Base-by-base conservation (phyloP, 2,888 invertebrate species). In the Neoascia interrupta region DNA sequence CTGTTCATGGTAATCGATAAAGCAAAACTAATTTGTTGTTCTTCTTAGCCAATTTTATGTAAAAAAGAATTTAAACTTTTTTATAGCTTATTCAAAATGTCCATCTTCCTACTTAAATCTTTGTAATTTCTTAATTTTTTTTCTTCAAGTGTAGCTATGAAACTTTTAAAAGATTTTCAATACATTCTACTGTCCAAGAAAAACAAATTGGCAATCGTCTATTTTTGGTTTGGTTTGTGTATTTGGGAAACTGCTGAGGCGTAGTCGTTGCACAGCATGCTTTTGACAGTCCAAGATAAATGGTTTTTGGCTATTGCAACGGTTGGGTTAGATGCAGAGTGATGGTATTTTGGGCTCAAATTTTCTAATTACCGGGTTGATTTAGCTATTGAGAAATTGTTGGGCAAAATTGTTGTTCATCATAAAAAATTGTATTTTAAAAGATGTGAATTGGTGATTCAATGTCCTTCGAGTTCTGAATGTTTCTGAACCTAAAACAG, bases 1-100 rank as follows among this genome's bases (percentile, higher is more conserved):
- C 61, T 21, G 47, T 21, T 6, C 49, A 39, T 23, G 66, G 73
- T 16, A 79, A 79, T 13, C 61, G 73, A 73, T 79, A 11, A 61
- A 19, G n/a, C 3, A 54, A 21, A 13, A 10, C 1, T 6, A n/a
- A n/a, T n/a, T 1, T n/a, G 6, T 34, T 6, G 11, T n/a, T 45
- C 23, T 23, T 8, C 39, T 53, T 34, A 26, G 75, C 75, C 63
- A 75, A 70, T 56, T 69, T 63, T 63, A 49, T 23, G 28, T 26
- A 36, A 53, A n/a, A n/a, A n/a, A n/a, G n/a, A n/a, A n/a, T n/a
- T n/a, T n/a, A n/a, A n/a, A n/a, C n/a, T 15, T 39, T 45, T 43
- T 54, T 37, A 51, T 51, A 51, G 16, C 56, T 31, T 61, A 13
- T 26, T 39, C 1, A 53, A 63, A 45, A 23, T 31, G 43, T 45